A percentile compares a stretch with the other conserved stretches of the same genome.
phyloP scores from a whole-genome alignment of 2,113 vertebrate genomes.

The Limnothrissa miodon region DNA sequence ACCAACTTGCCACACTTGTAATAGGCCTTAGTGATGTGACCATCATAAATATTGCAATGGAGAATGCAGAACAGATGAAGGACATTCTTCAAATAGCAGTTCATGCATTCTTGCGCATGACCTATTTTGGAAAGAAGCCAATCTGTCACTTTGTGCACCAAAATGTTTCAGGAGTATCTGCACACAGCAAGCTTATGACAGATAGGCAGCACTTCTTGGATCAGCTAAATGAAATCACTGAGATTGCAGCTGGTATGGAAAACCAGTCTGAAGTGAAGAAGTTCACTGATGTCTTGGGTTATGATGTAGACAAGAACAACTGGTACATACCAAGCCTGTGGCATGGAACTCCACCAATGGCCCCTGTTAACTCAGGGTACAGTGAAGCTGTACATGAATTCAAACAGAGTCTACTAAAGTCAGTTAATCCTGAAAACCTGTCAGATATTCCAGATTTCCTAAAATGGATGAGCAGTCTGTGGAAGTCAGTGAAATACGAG shows the following conservation, averaged over 20 bases:
- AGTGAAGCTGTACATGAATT: not conserved
- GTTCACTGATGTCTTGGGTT: not conserved
- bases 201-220: not conserved
- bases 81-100: constrained; percentile 66
- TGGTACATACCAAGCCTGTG: not conserved
- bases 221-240: not conserved
- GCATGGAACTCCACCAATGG: not conserved
- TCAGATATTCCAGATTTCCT: not conserved
- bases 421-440: not conserved
- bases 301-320: not conserved
- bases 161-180: no score
- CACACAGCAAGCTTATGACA: not conserved
- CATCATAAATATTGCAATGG: constrained; percentile 49
- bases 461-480: not conserved
- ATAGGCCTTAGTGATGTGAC: constrained; percentile 45
- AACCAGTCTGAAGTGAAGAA: not conserved
- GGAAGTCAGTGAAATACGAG: not conserved
- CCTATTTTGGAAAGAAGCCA: no score
- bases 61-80: constrained; percentile 58
- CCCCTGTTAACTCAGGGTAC: not conserved
- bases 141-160: no score
- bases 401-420: not conserved
- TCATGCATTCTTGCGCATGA: constrained; percentile 63
- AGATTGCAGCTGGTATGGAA: not conserved
- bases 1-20: constrained; percentile 46